phyloP scores from a whole-genome alignment of 2,113 vertebrate species.

The Hystrix brachyura region DNA sequence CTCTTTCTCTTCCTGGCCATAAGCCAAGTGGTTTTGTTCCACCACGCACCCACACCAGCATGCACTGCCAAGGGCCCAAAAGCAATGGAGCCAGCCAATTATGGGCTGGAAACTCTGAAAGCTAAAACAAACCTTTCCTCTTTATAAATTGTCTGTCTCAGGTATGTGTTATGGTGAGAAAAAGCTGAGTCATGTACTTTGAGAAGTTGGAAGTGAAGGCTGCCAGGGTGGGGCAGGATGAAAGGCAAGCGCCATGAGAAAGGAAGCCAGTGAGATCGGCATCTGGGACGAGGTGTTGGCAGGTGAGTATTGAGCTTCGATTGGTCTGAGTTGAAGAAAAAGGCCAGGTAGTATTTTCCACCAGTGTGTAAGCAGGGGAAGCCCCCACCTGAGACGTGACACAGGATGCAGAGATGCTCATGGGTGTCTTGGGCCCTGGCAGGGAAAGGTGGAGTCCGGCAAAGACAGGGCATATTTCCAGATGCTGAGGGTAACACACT shows the following conservation, averaged over 20 bases:
- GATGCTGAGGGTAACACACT: neutral
- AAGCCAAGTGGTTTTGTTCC: neutral
- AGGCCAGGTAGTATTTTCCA: slow-evolving; percentile 73
- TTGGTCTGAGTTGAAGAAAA: slow-evolving; percentile 59
- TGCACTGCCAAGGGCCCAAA: neutral
- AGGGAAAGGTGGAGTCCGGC: slow-evolving; percentile 28
- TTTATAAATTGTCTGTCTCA: neutral
- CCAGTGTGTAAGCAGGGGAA: slow-evolving; percentile 52
- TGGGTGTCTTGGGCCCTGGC: neutral
- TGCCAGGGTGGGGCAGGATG: neutral
- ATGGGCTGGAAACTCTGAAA: neutral
- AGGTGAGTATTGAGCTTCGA: slow-evolving; percentile 9
- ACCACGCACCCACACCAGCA: neutral
- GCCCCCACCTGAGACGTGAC: slow-evolving; percentile 65
- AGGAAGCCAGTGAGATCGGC: neutral
- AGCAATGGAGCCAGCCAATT: neutral
- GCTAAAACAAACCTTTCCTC: neutral
- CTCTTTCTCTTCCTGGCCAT: neutral
- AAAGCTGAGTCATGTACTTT: neutral
- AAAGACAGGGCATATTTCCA: neutral
- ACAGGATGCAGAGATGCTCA: slow-evolving; percentile 72
- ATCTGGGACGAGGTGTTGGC: neutral
- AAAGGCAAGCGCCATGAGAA: neutral
- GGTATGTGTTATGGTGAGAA: neutral
- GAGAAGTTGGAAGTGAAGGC: neutral